Conservation (phyloP, 2,888 invertebrate species). For the Unio pictorum region DNA sequence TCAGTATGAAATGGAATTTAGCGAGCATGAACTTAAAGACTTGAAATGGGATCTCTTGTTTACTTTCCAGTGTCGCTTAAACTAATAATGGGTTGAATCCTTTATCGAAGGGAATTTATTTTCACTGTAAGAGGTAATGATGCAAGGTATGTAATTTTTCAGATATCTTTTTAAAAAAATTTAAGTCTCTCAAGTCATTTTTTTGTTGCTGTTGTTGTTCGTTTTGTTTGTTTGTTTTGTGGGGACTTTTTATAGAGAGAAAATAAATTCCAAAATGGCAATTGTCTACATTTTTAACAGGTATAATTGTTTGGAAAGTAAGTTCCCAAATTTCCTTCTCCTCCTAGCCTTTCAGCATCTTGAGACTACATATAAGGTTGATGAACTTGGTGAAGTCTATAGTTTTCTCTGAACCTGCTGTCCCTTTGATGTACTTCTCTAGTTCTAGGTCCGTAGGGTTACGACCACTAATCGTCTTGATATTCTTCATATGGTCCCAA, state of each 20-base stretch:
- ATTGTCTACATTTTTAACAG: neutral
- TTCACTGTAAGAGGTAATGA: neutral
- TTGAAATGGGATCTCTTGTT: too few relatives aligned
- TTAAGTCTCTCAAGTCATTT: neutral
- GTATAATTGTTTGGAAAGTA: neutral
- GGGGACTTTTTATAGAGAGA: neutral
- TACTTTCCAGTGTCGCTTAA: too few relatives aligned
- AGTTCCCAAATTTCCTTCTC: neutral
- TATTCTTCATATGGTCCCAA: slow-evolving; percentile 43
- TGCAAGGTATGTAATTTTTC: neutral
- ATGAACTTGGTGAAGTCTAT: slow-evolving; percentile 63
- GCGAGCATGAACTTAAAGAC: too few relatives aligned
- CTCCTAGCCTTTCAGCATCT: slow-evolving; percentile 32
- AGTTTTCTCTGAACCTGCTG: slow-evolving; percentile 48
- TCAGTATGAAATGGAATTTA: too few relatives aligned
- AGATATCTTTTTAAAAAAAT: neutral
- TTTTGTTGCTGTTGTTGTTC: neutral
- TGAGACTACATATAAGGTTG: slow-evolving; percentile 58
- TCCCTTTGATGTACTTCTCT: slow-evolving; percentile 45
- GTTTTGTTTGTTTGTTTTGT: neutral
- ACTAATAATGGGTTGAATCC: too few relatives aligned
- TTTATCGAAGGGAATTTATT: too few relatives aligned
- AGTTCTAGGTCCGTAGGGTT: slow-evolving; percentile 41
- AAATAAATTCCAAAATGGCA: neutral
- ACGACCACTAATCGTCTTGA: slow-evolving; percentile 43